phyloP scores from a whole-genome alignment of 2,797 vertebrate genomes.

The Sebastes ruberrimus region DNA sequence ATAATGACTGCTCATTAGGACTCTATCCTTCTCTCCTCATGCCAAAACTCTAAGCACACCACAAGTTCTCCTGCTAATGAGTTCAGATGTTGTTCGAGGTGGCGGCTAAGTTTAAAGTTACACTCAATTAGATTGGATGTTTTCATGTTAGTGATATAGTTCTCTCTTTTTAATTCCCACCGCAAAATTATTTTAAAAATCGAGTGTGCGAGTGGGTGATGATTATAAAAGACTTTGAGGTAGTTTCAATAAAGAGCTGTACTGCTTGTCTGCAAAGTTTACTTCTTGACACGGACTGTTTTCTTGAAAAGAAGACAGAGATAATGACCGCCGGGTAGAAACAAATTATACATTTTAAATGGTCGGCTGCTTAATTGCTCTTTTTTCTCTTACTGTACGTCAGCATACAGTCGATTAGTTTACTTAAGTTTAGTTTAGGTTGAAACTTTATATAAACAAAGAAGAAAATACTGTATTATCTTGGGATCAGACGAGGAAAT shows the following conservation, averaged over 20 bases:
- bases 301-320: not conserved
- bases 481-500: not conserved
- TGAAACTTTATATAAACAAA: not conserved
- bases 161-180: not conserved
- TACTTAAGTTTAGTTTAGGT: not conserved
- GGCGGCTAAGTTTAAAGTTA: not conserved
- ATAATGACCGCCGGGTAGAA: not conserved
- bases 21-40: not conserved
- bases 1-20: slow-evolving; percentile 42
- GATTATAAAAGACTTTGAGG: not conserved
- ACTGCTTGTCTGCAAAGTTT: not conserved
- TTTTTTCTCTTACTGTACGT: not conserved
- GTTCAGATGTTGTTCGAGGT: slow-evolving; percentile 15
- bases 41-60: not conserved
- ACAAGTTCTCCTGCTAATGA: slow-evolving; percentile 31
- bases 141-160: not conserved
- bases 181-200: not conserved
- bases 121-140: slow-evolving; percentile 24
- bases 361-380: not conserved
- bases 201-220: not conserved
- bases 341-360: not conserved
- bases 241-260: not conserved
- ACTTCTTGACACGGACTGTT: not conserved
- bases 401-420: not conserved
- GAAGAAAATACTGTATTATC: not conserved